Conservation (phyloP, 2,113 vertebrate genomes). For the Marcusenius ussheri region DNA sequence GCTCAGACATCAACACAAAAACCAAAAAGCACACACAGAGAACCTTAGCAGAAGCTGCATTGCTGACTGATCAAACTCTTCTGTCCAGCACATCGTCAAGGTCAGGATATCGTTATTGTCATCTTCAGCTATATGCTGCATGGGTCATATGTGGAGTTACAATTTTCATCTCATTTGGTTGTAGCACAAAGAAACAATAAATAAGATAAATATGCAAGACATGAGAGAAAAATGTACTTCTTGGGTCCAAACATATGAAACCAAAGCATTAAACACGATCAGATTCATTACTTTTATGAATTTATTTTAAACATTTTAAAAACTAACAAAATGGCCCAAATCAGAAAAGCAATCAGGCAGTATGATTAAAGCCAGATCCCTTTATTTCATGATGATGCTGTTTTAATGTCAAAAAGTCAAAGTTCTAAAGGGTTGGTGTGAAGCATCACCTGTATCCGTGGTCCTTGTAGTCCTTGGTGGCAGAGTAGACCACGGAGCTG, state of each 20-base stretch:
- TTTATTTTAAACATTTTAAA: neutral
- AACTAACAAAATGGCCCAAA: neutral
- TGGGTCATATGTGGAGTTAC: neutral
- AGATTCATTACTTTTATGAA: neutral
- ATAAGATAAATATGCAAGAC: neutral
- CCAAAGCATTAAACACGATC: neutral
- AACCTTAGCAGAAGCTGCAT: neutral
- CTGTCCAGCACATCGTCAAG: neutral
- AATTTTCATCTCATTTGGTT: neutral
- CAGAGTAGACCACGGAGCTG: conserved; percentile 93
- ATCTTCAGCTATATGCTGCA: neutral
- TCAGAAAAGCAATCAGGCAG: neutral
- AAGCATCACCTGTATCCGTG: conserved; percentile 85
- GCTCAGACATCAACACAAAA: conserved; percentile 16
- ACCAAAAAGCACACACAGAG: conserved; percentile 39
- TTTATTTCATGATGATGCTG: neutral
- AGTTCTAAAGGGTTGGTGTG: neutral
- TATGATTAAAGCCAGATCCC: neutral
- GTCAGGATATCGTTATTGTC: neutral
- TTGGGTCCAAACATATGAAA: neutral
- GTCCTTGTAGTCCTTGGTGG: conserved; percentile 89
- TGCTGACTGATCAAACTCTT: neutral
- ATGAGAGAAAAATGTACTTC: neutral
- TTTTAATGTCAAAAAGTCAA: neutral
- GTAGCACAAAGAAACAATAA: neutral